A percentile compares a stretch with the other conserved stretches of the same genome.
Evolutionary conservation across 1,140 invertebrate genomes (phyloP).

Genomic region (Zelostemma sp.): DNA sequence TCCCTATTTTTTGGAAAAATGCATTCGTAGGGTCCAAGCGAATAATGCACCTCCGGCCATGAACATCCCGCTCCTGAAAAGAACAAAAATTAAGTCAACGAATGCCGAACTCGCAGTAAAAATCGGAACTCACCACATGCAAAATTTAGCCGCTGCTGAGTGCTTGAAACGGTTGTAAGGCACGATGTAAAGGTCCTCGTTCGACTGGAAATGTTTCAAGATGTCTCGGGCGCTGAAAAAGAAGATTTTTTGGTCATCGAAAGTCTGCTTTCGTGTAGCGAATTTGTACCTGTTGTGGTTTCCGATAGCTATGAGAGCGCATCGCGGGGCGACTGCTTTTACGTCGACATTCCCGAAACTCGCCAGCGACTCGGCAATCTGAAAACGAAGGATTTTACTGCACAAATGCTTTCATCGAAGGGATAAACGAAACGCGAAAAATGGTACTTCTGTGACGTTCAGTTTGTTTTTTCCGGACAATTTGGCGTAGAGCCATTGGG

Average conservation of each 20-base stretch:
- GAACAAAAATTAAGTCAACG: too few relatives aligned
- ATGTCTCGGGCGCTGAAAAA: slow-evolving; percentile 71
- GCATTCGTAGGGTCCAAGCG: too few relatives aligned
- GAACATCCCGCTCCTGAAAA: too few relatives aligned
- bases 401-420: neutral
- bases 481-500: slow-evolving; percentile 70
- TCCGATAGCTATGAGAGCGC: slow-evolving; percentile 63
- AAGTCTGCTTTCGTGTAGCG: slow-evolving; percentile 5
- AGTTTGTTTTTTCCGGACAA: slow-evolving; percentile 35
- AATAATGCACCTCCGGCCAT: too few relatives aligned
- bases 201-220: slow-evolving; percentile 66
- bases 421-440: slow-evolving; percentile 7
- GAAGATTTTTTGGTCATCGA: slow-evolving; percentile 18
- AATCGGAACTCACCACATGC: slow-evolving; percentile 66
- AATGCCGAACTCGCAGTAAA: too few relatives aligned
- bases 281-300: slow-evolving; percentile 62
- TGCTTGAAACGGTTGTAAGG: slow-evolving; percentile 69
- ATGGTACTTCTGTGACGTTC: slow-evolving; percentile 46
- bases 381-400: slow-evolving; percentile 21
- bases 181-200: slow-evolving; percentile 66
- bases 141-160: slow-evolving; percentile 57
- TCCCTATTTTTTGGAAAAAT: too few relatives aligned
- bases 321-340: slow-evolving; percentile 50
- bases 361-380: slow-evolving; percentile 64
- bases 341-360: slow-evolving; percentile 64